Conservation (phyloP, 2,113 vertebrate genomes). For the Tapirus terrestris region DNA sequence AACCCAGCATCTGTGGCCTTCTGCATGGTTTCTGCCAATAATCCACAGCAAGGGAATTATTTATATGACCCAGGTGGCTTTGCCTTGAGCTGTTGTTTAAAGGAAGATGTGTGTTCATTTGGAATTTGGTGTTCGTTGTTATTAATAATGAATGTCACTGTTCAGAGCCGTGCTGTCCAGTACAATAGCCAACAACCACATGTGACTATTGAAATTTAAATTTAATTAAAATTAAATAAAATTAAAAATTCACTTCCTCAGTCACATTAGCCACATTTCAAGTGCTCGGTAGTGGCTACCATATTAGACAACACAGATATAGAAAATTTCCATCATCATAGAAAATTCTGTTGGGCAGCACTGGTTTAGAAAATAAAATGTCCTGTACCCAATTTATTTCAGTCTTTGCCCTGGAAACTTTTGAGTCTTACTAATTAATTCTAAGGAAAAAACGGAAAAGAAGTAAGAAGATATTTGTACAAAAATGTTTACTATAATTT, state of each 20-base stretch:
- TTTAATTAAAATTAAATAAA: conserved; percentile 44
- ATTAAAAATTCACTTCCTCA: not conserved
- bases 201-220: not conserved
- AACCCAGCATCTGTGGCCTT: not conserved
- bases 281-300: not conserved
- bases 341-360: not conserved
- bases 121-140: not conserved
- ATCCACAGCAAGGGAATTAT: not conserved
- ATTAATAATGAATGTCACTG: not conserved
- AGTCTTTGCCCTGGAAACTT: conserved; percentile 32
- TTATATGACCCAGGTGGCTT: not conserved
- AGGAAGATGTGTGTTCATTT: not conserved
- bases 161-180: not conserved
- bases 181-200: not conserved
- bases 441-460: not conserved
- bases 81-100: not conserved
- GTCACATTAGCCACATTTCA: not conserved
- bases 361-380: not conserved
- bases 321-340: not conserved
- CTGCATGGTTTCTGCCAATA: not conserved
- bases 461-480: conserved; percentile 29
- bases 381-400: not conserved
- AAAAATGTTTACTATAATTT: not conserved
- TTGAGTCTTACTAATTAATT: conserved; percentile 5
- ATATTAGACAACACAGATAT: not conserved